Evolutionary conservation across 2,888 invertebrate genomes (phyloP).

Genomic region (Anorthoa munda): DNA sequence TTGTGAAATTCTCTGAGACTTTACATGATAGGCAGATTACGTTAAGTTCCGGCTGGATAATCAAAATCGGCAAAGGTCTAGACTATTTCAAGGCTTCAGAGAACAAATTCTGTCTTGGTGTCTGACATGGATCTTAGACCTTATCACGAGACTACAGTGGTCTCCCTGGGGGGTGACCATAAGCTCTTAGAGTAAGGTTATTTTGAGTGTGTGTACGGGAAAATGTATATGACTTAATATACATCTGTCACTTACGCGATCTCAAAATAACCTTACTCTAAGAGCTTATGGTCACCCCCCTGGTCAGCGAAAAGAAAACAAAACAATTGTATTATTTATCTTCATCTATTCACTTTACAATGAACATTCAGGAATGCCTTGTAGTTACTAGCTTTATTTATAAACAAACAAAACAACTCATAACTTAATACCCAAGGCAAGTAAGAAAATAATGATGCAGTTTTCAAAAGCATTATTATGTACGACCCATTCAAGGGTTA

Average conservation of each 20-base stretch:
- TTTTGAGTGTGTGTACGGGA: no score
- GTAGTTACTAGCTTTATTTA: not conserved
- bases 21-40: slow-evolving; percentile 97
- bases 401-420: slow-evolving; percentile 1
- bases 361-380: no score
- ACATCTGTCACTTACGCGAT: no score
- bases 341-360: no score
- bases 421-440: not conserved
- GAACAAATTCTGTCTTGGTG: slow-evolving; percentile 94
- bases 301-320: no score
- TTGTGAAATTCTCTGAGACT: slow-evolving; percentile 93
- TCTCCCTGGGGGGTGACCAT: no score
- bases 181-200: no score
- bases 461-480: slow-evolving; percentile 54
- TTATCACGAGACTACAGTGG: slow-evolving; percentile 96
- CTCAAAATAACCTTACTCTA: no score
- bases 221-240: no score
- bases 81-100: slow-evolving; percentile 96
- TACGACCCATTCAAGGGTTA: slow-evolving; percentile 62
- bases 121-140: slow-evolving; percentile 95
- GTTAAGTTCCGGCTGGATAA: slow-evolving; percentile 97
- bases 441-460: slow-evolving; percentile 7
- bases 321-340: not conserved
- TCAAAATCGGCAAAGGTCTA: slow-evolving; percentile 97
- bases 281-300: no score